Conservation (phyloP, 2,113 vertebrate species). For the Patagioenas fasciata region DNA sequence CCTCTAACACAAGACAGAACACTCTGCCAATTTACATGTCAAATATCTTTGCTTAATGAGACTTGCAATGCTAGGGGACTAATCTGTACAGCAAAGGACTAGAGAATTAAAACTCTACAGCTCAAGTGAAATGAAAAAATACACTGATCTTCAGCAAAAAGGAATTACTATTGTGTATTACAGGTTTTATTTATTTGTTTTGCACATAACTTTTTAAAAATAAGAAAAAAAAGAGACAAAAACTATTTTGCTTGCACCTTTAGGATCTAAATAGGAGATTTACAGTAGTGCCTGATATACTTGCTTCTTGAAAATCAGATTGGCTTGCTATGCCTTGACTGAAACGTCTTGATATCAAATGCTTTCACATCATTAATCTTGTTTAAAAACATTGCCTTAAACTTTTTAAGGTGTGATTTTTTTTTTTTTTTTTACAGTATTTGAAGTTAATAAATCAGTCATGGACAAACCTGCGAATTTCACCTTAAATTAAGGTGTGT, state of each 20-base stretch:
- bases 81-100: background rate
- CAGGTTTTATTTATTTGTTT: background rate
- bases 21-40: background rate
- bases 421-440: background rate
- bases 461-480: background rate
- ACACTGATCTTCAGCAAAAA: background rate
- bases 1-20: background rate
- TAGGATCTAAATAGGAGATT: background rate
- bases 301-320: background rate
- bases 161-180: background rate
- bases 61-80: background rate
- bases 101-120: background rate
- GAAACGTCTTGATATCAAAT: background rate
- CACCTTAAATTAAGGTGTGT: background rate
- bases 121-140: background rate
- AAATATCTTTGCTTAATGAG: background rate
- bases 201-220: background rate
- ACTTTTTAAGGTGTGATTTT: background rate
- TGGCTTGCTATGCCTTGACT: background rate
- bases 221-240: background rate
- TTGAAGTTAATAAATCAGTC: background rate
- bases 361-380: background rate
- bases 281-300: fast-evolving
- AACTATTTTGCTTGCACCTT: background rate
- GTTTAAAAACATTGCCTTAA: background rate